Conservation (phyloP, 1,140 invertebrate species). For the Acyrthosiphon pisum region DNA sequence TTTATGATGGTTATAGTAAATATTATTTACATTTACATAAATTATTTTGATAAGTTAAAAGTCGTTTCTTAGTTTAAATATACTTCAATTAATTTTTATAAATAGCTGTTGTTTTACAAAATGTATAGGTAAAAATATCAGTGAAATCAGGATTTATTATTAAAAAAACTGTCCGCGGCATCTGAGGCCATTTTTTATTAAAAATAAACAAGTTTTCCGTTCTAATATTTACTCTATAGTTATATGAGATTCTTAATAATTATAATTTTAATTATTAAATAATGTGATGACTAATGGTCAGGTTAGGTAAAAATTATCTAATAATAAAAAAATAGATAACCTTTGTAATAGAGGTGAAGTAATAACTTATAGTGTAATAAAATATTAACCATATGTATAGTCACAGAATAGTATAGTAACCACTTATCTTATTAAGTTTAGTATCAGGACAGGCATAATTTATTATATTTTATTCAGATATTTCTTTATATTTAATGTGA, state of each 20-base stretch:
- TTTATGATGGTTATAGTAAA: background rate
- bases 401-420: background rate
- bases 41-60: background rate
- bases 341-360: background rate
- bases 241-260: background rate
- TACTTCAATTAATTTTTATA: background rate
- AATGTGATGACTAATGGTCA: background rate
- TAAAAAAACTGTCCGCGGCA: too few relatives aligned
- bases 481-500: background rate
- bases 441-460: background rate
- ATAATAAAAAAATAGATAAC: background rate
- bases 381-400: background rate
- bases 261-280: slow-evolving; percentile 18
- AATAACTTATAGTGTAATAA: background rate
- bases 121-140: background rate
- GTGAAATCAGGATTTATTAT: too few relatives aligned
- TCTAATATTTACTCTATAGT: background rate
- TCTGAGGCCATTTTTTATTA: background rate
- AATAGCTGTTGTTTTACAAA: background rate
- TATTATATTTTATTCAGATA: background rate
- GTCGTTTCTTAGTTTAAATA: background rate
- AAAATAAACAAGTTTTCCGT: background rate
- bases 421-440: background rate
- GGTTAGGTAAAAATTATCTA: background rate
- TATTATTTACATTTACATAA: slow-evolving; percentile 9